Percentiles rank a stretch among this genome's conserved stretches.
Evolutionary conservation across 2,888 invertebrate species (phyloP).

Genomic region (Eupsilia transversa): DNA sequence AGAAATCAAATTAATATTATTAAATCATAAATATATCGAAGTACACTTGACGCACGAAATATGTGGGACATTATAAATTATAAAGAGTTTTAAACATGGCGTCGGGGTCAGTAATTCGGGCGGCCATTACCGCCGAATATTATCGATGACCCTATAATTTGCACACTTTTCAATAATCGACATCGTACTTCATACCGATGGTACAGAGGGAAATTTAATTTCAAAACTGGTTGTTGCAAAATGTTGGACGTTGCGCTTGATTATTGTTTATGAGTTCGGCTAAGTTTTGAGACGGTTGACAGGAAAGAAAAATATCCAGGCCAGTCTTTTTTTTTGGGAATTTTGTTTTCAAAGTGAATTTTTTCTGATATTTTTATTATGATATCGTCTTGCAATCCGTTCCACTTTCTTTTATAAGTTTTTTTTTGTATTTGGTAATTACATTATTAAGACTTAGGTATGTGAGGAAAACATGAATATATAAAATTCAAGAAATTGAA

Average conservation of each 20-base stretch:
- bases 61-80: conserved; percentile 80
- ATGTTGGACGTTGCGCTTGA: conserved; percentile 54
- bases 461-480: neutral
- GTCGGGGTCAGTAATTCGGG: conserved; percentile 73
- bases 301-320: conserved; percentile 15
- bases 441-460: neutral
- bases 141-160: conserved; percentile 81
- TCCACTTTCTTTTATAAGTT: neutral
- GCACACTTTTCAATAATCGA: conserved; percentile 85
- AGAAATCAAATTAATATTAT: conserved; percentile 64
- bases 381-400: neutral
- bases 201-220: conserved; percentile 69
- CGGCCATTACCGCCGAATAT: conserved; percentile 74
- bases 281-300: conserved; percentile 55
- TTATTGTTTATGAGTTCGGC: conserved; percentile 63
- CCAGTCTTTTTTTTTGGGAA: neutral
- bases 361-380: neutral
- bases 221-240: conserved; percentile 67
- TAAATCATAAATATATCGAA: conserved; percentile 63
- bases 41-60: conserved; percentile 65
- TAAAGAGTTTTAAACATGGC: conserved; percentile 78
- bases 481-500: neutral
- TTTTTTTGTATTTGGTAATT: too few relatives aligned
- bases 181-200: conserved; percentile 64
- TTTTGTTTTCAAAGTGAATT: neutral